Evolutionary conservation across 2,888 invertebrate species (phyloP).

Genomic region (Drosophila affinis): DNA sequence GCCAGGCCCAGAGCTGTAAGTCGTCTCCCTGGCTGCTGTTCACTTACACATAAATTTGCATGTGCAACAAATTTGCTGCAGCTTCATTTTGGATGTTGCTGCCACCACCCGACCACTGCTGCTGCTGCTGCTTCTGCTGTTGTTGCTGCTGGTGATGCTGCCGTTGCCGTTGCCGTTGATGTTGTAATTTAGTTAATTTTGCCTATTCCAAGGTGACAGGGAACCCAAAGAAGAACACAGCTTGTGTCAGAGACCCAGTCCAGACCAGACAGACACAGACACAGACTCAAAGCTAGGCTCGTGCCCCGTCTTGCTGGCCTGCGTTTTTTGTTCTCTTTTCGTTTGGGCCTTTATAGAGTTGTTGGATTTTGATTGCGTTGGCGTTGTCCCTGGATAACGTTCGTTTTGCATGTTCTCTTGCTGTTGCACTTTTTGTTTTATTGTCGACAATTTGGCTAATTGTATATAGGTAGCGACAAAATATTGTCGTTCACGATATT

Average conservation of each 20-base stretch:
- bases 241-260: slow-evolving; percentile 41
- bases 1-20: slow-evolving; percentile 44
- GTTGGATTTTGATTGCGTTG: slow-evolving; percentile 70
- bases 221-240: slow-evolving; percentile 58
- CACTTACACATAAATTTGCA: slow-evolving; percentile 81
- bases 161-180: slow-evolving; percentile 50
- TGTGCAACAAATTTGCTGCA: slow-evolving; percentile 80
- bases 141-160: slow-evolving; percentile 31
- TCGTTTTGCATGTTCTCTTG: slow-evolving; percentile 50
- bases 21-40: slow-evolving; percentile 48
- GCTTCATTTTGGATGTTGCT: slow-evolving; percentile 42
- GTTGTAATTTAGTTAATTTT: slow-evolving; percentile 80
- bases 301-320: slow-evolving; percentile 39
- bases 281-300: slow-evolving; percentile 52
- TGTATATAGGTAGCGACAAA: slow-evolving; percentile 56
- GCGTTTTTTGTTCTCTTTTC: slow-evolving; percentile 34
- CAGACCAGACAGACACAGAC: slow-evolving; percentile 37
- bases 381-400: slow-evolving; percentile 59
- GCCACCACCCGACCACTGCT: slow-evolving; percentile 9
- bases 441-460: slow-evolving; percentile 72
- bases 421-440: slow-evolving; percentile 69
- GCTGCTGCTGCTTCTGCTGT: slow-evolving; percentile 32
- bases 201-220: slow-evolving; percentile 80
- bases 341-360: slow-evolving; percentile 64
- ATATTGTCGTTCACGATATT: slow-evolving; percentile 25